A percentile compares a stretch with the other conserved stretches of the same genome.
These are phyloP conservation scores for Pyrgilauda ruficollis DNA, from an alignment of 2,113 vertebrate species.

Conservation along the genomic window DNA sequence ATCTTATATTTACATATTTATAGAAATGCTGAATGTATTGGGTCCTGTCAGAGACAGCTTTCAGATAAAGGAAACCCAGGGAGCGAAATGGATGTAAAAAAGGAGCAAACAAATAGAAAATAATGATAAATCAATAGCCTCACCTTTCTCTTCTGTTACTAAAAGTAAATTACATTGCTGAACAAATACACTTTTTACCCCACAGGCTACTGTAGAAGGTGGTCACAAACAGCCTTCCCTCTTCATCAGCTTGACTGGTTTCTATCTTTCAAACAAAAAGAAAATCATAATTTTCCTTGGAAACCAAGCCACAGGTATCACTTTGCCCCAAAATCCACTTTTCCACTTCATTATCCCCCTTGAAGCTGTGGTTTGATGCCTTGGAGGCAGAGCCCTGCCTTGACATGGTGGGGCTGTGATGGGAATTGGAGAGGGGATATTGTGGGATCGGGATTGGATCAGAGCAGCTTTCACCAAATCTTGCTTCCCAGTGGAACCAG, in stretches of 20 bases:
- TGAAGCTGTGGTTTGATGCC: neutral
- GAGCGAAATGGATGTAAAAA: neutral
- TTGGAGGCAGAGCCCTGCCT: neutral
- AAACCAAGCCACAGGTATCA: neutral
- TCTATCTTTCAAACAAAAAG: neutral
- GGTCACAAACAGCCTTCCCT: neutral
- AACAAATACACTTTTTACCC: neutral
- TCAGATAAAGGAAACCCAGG: neutral
- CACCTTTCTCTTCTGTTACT: neutral
- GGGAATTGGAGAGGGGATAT: neutral
- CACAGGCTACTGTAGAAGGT: neutral
- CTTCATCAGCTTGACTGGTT: neutral
- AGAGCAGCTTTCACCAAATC: neutral
- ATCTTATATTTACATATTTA: slow-evolving; percentile 57
- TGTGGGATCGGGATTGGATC: neutral
- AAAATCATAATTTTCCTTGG: neutral
- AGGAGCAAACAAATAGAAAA: slow-evolving; percentile 18
- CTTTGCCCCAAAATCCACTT: neutral
- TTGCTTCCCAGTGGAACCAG: neutral
- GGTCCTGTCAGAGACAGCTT: neutral
- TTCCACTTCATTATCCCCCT: neutral
- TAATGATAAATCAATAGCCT: neutral
- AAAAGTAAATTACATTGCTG: neutral
- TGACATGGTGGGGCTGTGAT: fast-evolving
- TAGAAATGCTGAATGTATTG: slow-evolving; percentile 11